Conservation (phyloP, 2,797 vertebrate genomes). For the Notolabrus celidotus region DNA sequence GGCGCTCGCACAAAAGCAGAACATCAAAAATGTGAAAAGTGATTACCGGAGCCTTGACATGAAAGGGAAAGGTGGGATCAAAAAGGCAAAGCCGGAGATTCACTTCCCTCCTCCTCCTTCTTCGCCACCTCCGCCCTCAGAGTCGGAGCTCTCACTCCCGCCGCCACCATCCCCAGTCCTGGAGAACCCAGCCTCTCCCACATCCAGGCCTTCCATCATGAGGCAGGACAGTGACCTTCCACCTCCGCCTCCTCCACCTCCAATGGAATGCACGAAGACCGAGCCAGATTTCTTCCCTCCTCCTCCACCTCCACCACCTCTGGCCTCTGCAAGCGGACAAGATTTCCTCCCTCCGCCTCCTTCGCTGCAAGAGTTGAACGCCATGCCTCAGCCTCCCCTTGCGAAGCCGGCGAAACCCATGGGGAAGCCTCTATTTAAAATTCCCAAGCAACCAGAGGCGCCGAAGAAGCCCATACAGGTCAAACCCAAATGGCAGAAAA, state of each 20-base stretch:
- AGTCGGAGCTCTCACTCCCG: constrained; percentile 89
- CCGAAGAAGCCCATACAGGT: constrained; percentile 69
- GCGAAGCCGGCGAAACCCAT: constrained; percentile 71
- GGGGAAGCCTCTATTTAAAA: constrained; percentile 81
- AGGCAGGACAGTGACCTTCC: constrained; percentile 86
- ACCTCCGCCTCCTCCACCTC: constrained; percentile 86
- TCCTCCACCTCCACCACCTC: constrained; percentile 76
- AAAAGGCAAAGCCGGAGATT: constrained; percentile 83
- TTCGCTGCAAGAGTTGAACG: constrained; percentile 84
- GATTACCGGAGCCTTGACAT: constrained; percentile 66
- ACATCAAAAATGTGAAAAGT: constrained; percentile 71
- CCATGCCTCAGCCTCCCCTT: constrained; percentile 69
- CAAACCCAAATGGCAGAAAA: constrained; percentile 84
- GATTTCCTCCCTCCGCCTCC: constrained; percentile 83
- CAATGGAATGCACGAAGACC: constrained; percentile 78
- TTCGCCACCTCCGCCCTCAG: constrained; percentile 84
- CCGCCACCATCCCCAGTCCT: constrained; percentile 87
- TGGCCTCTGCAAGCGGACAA: constrained; percentile 51
- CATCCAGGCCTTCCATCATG: constrained; percentile 69
- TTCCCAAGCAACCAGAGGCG: constrained; percentile 82
- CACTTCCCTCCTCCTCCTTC: constrained; percentile 87
- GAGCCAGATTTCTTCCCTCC: constrained; percentile 82
- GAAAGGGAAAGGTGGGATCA: constrained; percentile 75
- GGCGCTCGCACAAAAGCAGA: constrained; percentile 65
- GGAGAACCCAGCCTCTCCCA: constrained; percentile 66